Conservation (phyloP, 1,140 invertebrate species). For the Caenorhabditis elegans region WBcel235 BX284603.4:6865001-6865500, state of each 20-base stretch:
- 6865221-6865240: too few species aligned
- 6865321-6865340: neutral
- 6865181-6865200: too few species aligned
- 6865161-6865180: neutral
- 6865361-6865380: constrained; percentile 1
- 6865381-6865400: too few species aligned
- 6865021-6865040: neutral
- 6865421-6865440: too few species aligned
- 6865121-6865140: constrained; percentile 24
- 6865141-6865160: neutral
- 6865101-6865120: constrained; percentile 24
- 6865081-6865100: neutral
- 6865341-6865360: constrained; percentile 1
- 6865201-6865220: neutral
- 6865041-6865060: neutral
- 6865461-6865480: neutral
- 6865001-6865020: neutral
- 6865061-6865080: neutral
- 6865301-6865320: neutral
- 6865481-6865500: neutral
- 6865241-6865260: too few species aligned
- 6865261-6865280: neutral
- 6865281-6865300: neutral
- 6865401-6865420: too few species aligned
- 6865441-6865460: neutral